Base-by-base conservation (phyloP, 2,888 invertebrate genomes). In the Polia nebulosa region DNA sequence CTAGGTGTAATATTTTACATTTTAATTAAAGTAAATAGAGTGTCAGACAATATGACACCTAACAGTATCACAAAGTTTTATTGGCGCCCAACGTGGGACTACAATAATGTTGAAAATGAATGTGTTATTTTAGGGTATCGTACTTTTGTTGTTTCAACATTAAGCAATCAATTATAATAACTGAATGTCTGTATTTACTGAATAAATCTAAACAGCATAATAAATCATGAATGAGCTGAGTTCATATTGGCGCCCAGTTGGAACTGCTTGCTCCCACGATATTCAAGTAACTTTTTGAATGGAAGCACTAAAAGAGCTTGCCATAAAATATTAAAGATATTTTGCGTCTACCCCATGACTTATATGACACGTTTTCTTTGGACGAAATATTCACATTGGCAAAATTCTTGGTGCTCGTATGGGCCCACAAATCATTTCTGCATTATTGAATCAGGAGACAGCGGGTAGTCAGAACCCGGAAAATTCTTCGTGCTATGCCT, bases 381-480 rank as follows among this genome's bases (percentile, higher is more conserved):
- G 17, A 55, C 27, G 32, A 65, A 66, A 82, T 73, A 74, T 72
- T 76, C 74, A 68, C 78, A 73, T 65, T 63, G 74, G 66, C 57
- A 61, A 81, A 63, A 76, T 78, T 82, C 65, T 71, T 73, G 66
- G 66, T 81, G 78, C 45, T 78, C 66, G 49, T 72, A 70, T 51
- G 65, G 67, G 59, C 71, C 59, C 82, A 81, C 81, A 86, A 85
- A 88, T 89, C 85, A 88, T 84, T 89, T 88, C 84, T 84, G 80
- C 85, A 82, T 90, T 89, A 89, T 88, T 88, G 87, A 88, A 88
- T 87, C 83, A 87, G 60, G 83, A 84, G 85, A 87, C 84, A 84
- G 77, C 73, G 72, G 60, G 80, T 83, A 85, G 66, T 78, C 84
- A 82, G 68, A 52, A 78, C 66, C 78, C 83, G 85, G 81, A 84